phyloP scores from a whole-genome alignment of 2,797 vertebrate species.

The Notolabrus celidotus region DNA sequence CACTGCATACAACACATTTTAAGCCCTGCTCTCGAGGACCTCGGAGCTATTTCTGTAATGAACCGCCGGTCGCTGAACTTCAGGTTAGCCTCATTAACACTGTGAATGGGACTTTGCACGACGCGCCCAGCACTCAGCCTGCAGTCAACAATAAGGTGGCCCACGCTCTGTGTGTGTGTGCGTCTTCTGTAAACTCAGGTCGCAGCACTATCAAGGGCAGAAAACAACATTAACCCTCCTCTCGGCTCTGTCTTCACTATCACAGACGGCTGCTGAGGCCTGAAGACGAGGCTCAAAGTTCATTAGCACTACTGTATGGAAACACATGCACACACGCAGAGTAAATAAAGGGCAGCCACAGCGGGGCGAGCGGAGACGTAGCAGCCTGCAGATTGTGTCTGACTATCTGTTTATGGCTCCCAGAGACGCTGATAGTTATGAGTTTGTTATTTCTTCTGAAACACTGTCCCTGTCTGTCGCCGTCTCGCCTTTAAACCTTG shows the following conservation, averaged over 20 bases:
- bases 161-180: constrained; percentile 29
- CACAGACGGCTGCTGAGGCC: constrained; percentile 40
- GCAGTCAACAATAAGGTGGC: constrained; percentile 40
- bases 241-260: constrained; percentile 56
- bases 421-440: constrained; percentile 38
- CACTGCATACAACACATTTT: constrained; percentile 11
- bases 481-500: constrained; percentile 5
- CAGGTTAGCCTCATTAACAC: constrained; percentile 56
- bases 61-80: constrained; percentile 56
- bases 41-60: constrained; percentile 43
- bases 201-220: constrained; percentile 39
- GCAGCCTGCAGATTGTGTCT: constrained; percentile 30
- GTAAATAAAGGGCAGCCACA: constrained; percentile 32
- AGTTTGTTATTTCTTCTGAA: constrained; percentile 51
- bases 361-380: constrained; percentile 10
- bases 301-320: constrained; percentile 55
- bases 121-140: constrained; percentile 49
- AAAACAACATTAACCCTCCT: constrained; percentile 52
- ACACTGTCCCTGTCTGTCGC: constrained; percentile 29
- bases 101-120: constrained; percentile 68
- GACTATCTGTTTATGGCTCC: constrained; percentile 40
- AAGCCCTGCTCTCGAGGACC: constrained; percentile 29
- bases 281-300: constrained; percentile 72
- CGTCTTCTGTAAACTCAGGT: constrained; percentile 35
- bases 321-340: constrained; percentile 39